Evolutionary conservation across 2,797 vertebrate species (phyloP), one percentile per base, ranked within the genome.

Genomic region (Siniperca undulata): DNA sequence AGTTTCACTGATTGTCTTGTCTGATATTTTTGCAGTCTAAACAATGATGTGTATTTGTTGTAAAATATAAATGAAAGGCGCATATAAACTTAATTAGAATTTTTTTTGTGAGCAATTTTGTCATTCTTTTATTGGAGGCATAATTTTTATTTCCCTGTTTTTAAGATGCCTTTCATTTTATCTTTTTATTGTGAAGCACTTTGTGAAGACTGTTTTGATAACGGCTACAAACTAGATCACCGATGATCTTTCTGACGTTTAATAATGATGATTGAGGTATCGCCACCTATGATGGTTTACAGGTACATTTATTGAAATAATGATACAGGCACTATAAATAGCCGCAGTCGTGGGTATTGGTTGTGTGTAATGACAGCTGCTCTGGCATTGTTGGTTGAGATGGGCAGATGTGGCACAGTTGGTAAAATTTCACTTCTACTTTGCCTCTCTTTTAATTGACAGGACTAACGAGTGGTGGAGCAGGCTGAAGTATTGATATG

Each of bases 241-340:
- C 19, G 40, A 80, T 76, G 16, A 16, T 73, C 64, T 67, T 0
- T n/a, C 5, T 68, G 65, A 81, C 16, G 4, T 50, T 69, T 66
- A 66, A 59, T 44, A 27, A 59, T 16, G 27, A 22, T 66, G 58
- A 78, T 30, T 46, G 59, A 70, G 56, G 66, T n/a, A 0, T 64
- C 42, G 1, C 22, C 11, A 2, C 68, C 30, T 62, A 8, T 68
- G 68, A 77, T 64, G 84, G 46, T 46, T 71, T 22, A 67, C 50
- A 81, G 74, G 69, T 72, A 38, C 40, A 20, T 75, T 46, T 59
- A 65, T n/a, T 71, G 73, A 77, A 40, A 69, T 70, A 61, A 77
- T 53, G 36, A 52, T 27, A 36, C 69, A 19, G 65, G 19, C 0
- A 14, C 71, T 84, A 86, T 84, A 69, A 84, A 84, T 82, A 84